Evolutionary conservation across 2,888 invertebrate genomes (phyloP).

Genomic region (Trissolcus brochymenae): DNA sequence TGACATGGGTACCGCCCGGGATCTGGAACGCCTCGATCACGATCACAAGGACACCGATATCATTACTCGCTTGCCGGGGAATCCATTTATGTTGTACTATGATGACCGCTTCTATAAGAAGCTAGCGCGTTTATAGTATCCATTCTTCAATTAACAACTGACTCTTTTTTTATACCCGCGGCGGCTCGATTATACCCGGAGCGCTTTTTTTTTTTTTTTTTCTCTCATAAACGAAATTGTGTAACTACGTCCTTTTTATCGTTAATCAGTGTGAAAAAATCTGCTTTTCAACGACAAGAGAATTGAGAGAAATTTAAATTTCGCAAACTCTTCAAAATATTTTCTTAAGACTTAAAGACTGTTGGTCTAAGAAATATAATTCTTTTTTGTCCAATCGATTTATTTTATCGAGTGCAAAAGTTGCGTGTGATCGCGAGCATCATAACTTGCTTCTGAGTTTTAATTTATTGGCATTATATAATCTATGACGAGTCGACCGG

Average conservation of each 20-base stretch:
- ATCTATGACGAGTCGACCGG: no score
- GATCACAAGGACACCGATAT: conserved; percentile 67
- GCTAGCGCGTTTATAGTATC: conserved; percentile 16
- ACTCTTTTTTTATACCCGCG: conserved; percentile 27
- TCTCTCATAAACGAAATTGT: conserved; percentile 25
- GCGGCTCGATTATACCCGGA: conserved; percentile 17
- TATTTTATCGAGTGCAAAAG: no score
- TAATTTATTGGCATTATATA: no score
- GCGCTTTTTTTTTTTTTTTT: conserved; percentile 9
- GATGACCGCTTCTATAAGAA: conserved; percentile 41
- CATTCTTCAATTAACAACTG: conserved; percentile 41
- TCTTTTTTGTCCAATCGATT: no score
- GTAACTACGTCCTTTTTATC: conserved; percentile 22
- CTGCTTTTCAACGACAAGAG: no score
- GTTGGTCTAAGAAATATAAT: no score
- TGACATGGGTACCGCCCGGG: conserved; percentile 59
- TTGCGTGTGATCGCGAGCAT: no score
- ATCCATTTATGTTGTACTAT: conserved; percentile 33
- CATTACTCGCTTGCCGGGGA: conserved; percentile 61
- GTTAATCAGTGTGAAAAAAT: no score
- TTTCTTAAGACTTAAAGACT: no score
- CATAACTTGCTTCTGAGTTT: no score
- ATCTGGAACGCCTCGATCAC: conserved; percentile 66
- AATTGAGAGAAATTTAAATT: no score
- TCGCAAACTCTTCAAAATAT: neutral